Evolutionary conservation across 2,888 invertebrate genomes (phyloP), one percentile per base, ranked within the genome.

Genomic region (Philonicus albiceps): DNA sequence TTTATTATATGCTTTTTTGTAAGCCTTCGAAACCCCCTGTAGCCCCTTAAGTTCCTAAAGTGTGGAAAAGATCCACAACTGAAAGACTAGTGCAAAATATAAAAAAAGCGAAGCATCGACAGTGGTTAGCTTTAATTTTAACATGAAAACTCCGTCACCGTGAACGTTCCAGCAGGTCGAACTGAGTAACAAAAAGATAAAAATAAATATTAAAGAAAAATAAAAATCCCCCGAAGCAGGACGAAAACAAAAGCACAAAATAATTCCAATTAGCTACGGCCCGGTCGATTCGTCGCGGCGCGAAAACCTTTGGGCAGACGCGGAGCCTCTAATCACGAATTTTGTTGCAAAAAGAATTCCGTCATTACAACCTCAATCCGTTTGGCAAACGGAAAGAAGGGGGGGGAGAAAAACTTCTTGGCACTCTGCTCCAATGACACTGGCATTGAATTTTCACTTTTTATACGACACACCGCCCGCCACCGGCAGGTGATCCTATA

Each of bases 361-460:
- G 22, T 53, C 22, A 53, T 53, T 78, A 78, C 78, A 49, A 49
- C 3, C 75, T 3, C 75, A 75, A 75, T 5, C 49, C 16, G 16
- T 49, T n/a, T n/a, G 49, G n/a, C n/a, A n/a, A n/a, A n/a, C n/a
- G n/a, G n/a, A 0, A 16, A 5, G 49, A 1, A 78, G 40, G 40
- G 40, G 16, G 13, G 40, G 11, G 19, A 19, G 78, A 49, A 49
- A 78, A 49, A 49, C 49, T 11, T 53, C 64, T 64, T 64, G 64
- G 27, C 64, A 64, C 64, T 64, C 64, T 13, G 40, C 37, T 83
- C 64, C 64, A 83, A 83, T 83, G 72, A 83, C 83, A 83, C 83
- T 83, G 83, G 37, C 83, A 83, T 83, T 83, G 83, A 83, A 83
- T 72, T 83, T 83, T 72, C 83, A 83, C 83, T 83, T 83, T 55